Conservation (phyloP, 2,113 vertebrate species). For the Campylomormyrus tamandua region DNA sequence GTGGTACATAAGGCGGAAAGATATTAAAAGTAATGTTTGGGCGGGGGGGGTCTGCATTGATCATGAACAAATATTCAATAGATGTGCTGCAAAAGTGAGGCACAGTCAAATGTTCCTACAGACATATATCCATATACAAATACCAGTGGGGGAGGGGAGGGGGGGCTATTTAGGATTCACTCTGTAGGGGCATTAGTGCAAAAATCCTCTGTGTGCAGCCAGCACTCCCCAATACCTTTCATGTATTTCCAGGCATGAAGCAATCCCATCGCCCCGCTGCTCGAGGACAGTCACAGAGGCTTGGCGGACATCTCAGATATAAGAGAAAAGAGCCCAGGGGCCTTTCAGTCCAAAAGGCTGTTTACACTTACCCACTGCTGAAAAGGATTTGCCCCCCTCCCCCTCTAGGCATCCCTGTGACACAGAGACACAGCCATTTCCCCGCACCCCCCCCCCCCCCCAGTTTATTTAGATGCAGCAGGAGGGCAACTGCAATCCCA, state of each 20-base stretch:
- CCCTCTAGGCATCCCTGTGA: conserved; percentile 22
- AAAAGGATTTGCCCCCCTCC: conserved; percentile 33
- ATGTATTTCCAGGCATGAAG: conserved; percentile 37
- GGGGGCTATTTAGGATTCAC: neutral
- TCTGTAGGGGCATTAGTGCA: conserved; percentile 17
- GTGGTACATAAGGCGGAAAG: neutral
- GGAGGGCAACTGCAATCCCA: neutral
- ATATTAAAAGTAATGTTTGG: neutral
- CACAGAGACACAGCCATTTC: conserved; percentile 7
- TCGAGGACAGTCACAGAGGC: conserved; percentile 32
- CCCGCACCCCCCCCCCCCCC: neutral
- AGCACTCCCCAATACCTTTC: conserved; percentile 27
- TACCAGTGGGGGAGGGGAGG: neutral
- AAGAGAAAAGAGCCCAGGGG: conserved; percentile 25
- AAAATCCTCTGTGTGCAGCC: conserved; percentile 20
- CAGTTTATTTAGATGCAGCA: conserved; percentile 20
- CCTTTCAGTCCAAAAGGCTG: conserved; percentile 34
- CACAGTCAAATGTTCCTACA: neutral
- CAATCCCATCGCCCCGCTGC: conserved; percentile 27
- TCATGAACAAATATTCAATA: neutral
- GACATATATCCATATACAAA: conserved; percentile 15
- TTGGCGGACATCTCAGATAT: conserved; percentile 33
- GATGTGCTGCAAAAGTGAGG: neutral
- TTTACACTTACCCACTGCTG: conserved; percentile 38
- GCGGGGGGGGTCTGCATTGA: neutral